Evolutionary conservation across 2,888 invertebrate species (phyloP), one percentile per base, ranked within the genome.

Genomic region (Cephus sareptanus): DNA sequence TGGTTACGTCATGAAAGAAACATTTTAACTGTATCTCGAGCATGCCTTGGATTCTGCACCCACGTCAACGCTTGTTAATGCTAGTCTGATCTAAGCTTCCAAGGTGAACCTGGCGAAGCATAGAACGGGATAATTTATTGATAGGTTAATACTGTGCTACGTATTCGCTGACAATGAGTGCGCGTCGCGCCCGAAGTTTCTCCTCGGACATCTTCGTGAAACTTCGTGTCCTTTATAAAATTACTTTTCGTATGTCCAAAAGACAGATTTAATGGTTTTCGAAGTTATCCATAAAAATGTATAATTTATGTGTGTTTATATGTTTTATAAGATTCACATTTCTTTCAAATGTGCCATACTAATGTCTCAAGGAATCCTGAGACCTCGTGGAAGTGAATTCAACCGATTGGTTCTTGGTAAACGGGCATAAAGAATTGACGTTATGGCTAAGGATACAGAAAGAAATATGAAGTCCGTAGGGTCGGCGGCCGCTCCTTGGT

Each of bases 11-110:
- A 82, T 79, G 75, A 77, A 75, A 81, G 82, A 87, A 86, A 85
- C 85, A 87, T 88, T 83, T 84, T 83, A 85, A 86, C 84, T 82
- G 82, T 83, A 84, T 84, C 81, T 81, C 81, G 77, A 83, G 79
- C 81, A 80, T 77, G 80, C 81, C 83, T 83, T 79, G 87, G 81
- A 85, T 86, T 83, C 84, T 86, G 81, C 79, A 76, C 78, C 69
- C 37, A 40, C 77, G 75, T 56, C n/a, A 34, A 69, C 75, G 79
- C 80, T 83, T 78, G 83, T 12, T 13, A 69, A 69, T 2, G 70
- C 31, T 12, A 70, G 70, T 33, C 30, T 9, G 70, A 15, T 33
- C n/a, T 30, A 70, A 70, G 70, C 30, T 23, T 3, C 71, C 71
- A 71, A 71, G 71, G 71, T 34, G 71, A 71, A 23, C 56, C 23